These are phyloP conservation scores for Pseudeuparius sepicola DNA, from an alignment of 2,888 invertebrate genomes.

Conservation along the genomic window DNA sequence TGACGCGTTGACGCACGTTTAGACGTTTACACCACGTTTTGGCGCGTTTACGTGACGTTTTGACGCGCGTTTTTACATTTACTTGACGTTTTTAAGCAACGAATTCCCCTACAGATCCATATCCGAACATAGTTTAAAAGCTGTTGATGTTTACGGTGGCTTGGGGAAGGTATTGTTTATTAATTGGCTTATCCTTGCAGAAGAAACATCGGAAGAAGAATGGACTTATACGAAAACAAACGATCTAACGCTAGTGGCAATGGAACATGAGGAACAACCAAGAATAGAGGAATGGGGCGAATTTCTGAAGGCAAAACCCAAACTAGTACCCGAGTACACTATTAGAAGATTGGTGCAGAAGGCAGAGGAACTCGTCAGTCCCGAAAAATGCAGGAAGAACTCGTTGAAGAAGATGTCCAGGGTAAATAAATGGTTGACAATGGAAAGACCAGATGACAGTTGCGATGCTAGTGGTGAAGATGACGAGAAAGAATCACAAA, in stretches of 20 bases:
- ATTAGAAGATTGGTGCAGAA: slow-evolving; percentile 59
- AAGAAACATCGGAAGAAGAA: slow-evolving; percentile 57
- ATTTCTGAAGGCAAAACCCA: slow-evolving; percentile 24
- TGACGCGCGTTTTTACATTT: no score
- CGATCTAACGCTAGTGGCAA: slow-evolving; percentile 36
- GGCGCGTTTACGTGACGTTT: no score
- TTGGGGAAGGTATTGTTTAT: no score
- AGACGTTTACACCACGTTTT: no score
- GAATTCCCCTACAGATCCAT: no score
- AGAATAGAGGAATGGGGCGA: slow-evolving; percentile 6
- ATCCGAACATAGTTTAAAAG: no score
- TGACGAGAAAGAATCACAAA: slow-evolving; percentile 65
- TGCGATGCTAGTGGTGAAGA: slow-evolving; percentile 88
- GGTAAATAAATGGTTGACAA: slow-evolving; percentile 61
- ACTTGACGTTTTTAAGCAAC: no score
- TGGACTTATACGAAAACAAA: slow-evolving; percentile 53
- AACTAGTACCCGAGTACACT: slow-evolving; percentile 32
- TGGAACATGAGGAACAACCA: no score
- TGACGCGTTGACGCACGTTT: no score
- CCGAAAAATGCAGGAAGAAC: slow-evolving; percentile 32
- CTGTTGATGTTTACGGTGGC: no score
- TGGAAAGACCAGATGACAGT: slow-evolving; percentile 57
- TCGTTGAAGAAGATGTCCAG: slow-evolving; percentile 47
- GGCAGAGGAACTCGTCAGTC: slow-evolving; percentile 68
- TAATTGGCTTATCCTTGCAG: no score